phyloP scores from a whole-genome alignment of 2,113 vertebrate genomes.

The Nycticebus coucang region DNA sequence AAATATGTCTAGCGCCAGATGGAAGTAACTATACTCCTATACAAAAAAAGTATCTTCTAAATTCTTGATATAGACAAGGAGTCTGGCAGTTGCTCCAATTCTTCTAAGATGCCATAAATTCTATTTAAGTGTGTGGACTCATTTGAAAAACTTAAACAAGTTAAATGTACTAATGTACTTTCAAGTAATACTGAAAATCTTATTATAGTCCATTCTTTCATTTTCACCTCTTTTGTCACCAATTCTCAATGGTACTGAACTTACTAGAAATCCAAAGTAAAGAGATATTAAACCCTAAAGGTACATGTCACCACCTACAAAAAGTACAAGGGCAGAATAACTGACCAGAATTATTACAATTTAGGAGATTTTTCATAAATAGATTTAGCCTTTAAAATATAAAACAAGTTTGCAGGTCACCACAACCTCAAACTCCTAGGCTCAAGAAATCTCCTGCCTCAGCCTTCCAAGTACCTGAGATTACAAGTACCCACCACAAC shows the following conservation, averaged over 20 bases:
- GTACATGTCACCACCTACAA: neutral
- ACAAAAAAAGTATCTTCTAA: neutral
- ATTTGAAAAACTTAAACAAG: neutral
- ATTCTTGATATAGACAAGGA: slow-evolving; percentile 40
- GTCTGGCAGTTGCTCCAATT: slow-evolving; percentile 22
- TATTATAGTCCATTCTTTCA: neutral
- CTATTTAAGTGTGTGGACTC: slow-evolving; percentile 10
- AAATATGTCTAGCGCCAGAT: slow-evolving; percentile 26
- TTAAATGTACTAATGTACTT: neutral
- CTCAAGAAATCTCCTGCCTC: no score
- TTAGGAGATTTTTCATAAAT: slow-evolving; percentile 23
- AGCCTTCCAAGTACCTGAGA: no score
- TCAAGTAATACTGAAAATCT: slow-evolving; percentile 35
- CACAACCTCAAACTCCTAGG: no score
- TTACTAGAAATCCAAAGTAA: slow-evolving; percentile 29
- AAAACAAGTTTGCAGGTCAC: neutral
- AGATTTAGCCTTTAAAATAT: slow-evolving; percentile 22
- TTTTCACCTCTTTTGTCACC: neutral
- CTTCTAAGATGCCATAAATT: slow-evolving; percentile 25
- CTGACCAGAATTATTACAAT: neutral
- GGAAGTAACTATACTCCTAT: neutral
- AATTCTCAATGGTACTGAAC: neutral
- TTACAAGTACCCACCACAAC: no score
- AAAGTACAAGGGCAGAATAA: slow-evolving; percentile 13
- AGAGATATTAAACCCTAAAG: slow-evolving; percentile 26